Evolutionary conservation across 2,113 vertebrate genomes (phyloP).

Genomic region (Suricata suricatta): DNA sequence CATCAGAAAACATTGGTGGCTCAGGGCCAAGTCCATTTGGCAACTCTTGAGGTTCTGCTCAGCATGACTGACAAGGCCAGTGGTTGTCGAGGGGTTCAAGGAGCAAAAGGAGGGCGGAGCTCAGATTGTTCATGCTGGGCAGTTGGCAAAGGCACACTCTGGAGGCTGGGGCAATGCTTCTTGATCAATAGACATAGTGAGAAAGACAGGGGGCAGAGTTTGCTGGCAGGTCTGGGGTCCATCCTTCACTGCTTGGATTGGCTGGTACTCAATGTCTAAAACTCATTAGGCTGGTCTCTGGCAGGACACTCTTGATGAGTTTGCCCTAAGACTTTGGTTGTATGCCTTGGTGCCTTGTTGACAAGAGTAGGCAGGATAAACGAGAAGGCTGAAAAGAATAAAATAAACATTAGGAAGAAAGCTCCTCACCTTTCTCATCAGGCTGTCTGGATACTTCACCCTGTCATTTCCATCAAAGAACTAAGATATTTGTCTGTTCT

Average conservation of each 20-base stretch:
- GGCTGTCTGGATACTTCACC: neutral
- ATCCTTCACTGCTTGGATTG: neutral
- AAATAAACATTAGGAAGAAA: neutral
- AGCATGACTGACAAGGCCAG: slow-evolving; percentile 73
- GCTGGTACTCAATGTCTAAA: neutral
- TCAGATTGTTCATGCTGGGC: slow-evolving; percentile 62
- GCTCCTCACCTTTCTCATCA: neutral
- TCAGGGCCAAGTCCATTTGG: slow-evolving; percentile 70
- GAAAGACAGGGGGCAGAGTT: neutral
- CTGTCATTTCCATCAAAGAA: neutral
- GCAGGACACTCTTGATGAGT: neutral
- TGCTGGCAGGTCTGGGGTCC: neutral
- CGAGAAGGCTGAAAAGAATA: neutral
- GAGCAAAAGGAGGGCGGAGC: slow-evolving; percentile 48
- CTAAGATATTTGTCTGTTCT: neutral
- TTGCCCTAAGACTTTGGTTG: neutral
- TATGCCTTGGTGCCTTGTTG: neutral
- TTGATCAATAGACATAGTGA: neutral
- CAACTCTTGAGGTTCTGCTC: slow-evolving; percentile 47
- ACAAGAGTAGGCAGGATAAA: neutral
- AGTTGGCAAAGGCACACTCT: slow-evolving; percentile 55
- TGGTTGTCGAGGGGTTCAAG: slow-evolving; percentile 36
- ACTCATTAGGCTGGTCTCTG: neutral
- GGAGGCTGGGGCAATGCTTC: neutral
- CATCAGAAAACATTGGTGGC: slow-evolving; percentile 58